Conservation (phyloP, 1,140 invertebrate species). For the Papilio dardanus region DNA sequence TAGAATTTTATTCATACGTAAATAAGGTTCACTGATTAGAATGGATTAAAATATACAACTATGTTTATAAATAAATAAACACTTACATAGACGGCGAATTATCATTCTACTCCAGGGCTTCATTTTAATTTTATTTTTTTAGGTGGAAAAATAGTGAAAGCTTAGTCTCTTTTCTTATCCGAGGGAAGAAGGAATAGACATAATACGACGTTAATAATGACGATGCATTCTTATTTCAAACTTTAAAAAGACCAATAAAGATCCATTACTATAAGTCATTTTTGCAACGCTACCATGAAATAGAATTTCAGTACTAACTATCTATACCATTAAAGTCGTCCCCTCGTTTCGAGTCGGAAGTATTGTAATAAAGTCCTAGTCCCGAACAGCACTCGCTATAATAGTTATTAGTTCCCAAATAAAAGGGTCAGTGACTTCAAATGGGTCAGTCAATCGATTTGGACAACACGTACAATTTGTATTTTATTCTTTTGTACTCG, state of each 20-base stretch:
- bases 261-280: background rate
- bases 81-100: background rate
- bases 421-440: constrained; percentile 18
- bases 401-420: constrained; percentile 22
- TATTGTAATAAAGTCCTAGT: constrained; percentile 7
- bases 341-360: constrained; percentile 20
- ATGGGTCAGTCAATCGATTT: background rate
- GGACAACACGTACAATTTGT: background rate
- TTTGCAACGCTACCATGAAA: background rate
- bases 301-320: background rate
- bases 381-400: background rate
- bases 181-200: background rate
- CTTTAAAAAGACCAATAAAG: background rate
- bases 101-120: background rate
- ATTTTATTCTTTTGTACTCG: too few species aligned
- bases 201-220: background rate
- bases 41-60: background rate
- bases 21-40: background rate
- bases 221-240: background rate
- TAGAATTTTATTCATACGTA: constrained; percentile 1
- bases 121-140: background rate
- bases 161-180: background rate
- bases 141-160: background rate
- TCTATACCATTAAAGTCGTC: background rate
- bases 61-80: background rate